Evolutionary conservation across 1,140 invertebrate genomes (phyloP), one percentile per base, ranked within the genome.

Genomic region (Palaemon carinicauda): DNA sequence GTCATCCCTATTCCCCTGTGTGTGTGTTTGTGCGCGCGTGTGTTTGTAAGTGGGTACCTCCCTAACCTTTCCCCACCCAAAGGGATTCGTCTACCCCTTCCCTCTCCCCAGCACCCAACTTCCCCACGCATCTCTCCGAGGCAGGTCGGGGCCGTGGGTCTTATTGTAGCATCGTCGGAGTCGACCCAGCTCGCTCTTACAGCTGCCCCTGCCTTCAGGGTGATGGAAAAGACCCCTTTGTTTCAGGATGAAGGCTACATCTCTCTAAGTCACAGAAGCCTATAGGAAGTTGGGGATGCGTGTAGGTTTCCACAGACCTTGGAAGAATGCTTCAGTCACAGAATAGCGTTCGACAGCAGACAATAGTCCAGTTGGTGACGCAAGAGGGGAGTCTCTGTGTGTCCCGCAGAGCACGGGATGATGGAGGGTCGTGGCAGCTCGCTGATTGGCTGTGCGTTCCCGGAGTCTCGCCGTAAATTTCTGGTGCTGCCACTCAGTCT

Each of bases 141-240:
- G 19, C 7, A 21, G 77, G 51, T 51, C 65, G 77, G 56, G 77
- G 77, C 83, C 73, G 17, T 75, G 78, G 83, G 77, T 86, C 83
- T 86, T 86, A 86, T 86, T 86, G 83, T 86, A 86, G 83, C 54
- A 80, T 86, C 77, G 83, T 86, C 77, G 79, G 83, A 65, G 51
- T 80, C 41, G 14, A 50, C 60, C 54, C 60, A 78, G 56, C 77
- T 51, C 31, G 60, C 56, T 50, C 50, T 24, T 50, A 73, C 60
- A 80, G 77, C 41, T 29, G 65, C 83, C 29, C 77, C 51, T 29
- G 77, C 10, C 15, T 19, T 24, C 17, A 19, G 29, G 31, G 83
- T 86, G 24, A 29, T 74, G 21, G 56, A 52, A 74, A 3, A 41
- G 77, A 86, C 83, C 29, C 27, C 31, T 14, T 73, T 27, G 15